Evolutionary conservation across 1,140 invertebrate species (phyloP).

Genomic region (Laupala kohalensis): DNA sequence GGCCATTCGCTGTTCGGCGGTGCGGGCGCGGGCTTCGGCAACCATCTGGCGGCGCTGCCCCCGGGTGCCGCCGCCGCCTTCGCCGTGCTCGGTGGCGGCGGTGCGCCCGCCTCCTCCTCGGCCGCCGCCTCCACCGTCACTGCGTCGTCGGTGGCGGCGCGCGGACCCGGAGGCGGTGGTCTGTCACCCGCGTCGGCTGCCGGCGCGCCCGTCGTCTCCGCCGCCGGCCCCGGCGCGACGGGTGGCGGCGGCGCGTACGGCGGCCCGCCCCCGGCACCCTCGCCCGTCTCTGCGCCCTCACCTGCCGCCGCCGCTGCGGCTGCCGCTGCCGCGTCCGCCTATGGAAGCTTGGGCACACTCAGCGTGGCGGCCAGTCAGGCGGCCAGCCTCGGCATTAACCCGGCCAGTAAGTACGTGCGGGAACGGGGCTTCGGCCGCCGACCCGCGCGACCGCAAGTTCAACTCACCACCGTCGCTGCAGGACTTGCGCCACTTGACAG

Average conservation of each 20-base stretch:
- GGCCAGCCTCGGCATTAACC: constrained; percentile 45
- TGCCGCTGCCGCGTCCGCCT: constrained; percentile 31
- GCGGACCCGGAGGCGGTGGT: constrained; percentile 30
- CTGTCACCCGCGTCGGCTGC: constrained; percentile 23
- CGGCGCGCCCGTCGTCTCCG: too few relatives aligned
- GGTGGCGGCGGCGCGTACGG: constrained; percentile 29
- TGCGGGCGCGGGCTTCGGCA: constrained; percentile 35
- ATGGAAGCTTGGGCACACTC: constrained; percentile 47
- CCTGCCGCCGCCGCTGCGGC: constrained; percentile 25
- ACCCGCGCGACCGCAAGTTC: too few relatives aligned
- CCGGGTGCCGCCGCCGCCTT: constrained; percentile 25
- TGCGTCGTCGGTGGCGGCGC: constrained; percentile 36
- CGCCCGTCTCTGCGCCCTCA: constrained; percentile 17
- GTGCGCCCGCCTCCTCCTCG: constrained; percentile 31
- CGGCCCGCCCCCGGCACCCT: constrained; percentile 26
- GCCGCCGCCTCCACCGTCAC: constrained; percentile 19
- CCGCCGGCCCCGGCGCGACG: constrained; percentile 19
- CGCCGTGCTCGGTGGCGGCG: constrained; percentile 31
- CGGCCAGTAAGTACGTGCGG: constrained; percentile 19
- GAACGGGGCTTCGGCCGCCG: too few relatives aligned
- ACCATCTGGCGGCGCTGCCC: constrained; percentile 23
- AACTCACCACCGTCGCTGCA: too few relatives aligned
- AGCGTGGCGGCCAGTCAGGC: constrained; percentile 68
- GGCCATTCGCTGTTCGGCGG: constrained; percentile 36
- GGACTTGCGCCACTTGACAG: background rate